A percentile compares a stretch with the other conserved stretches of the same genome.
These are phyloP conservation scores for Megalopta genalis DNA, from an alignment of 1,140 invertebrate species.

Conservation along the genomic window DNA sequence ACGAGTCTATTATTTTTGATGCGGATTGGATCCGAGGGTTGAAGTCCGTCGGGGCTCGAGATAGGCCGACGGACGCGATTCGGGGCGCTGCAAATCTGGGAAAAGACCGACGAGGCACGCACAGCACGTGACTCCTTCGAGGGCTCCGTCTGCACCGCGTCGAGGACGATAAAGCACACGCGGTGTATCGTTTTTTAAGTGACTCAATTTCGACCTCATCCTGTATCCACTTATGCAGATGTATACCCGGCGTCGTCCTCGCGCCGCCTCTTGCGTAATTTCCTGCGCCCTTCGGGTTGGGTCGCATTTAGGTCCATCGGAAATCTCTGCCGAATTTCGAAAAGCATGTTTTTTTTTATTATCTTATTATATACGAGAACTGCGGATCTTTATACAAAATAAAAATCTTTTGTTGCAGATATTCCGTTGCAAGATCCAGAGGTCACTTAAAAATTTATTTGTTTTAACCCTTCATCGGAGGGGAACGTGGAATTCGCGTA, in stretches of 20 bases:
- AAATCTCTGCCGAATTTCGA: no score
- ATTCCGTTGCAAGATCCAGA: no score
- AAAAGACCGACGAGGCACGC: constrained; percentile 76
- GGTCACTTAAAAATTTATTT: no score
- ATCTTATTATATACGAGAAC: no score
- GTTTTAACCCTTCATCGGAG: no score
- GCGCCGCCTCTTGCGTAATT: constrained; percentile 5
- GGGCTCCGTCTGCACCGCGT: constrained; percentile 61
- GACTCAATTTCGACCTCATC: constrained; percentile 46
- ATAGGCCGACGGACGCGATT: constrained; percentile 56
- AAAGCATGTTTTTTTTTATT: no score
- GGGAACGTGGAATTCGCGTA: no score
- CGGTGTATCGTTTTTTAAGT: constrained; percentile 69
- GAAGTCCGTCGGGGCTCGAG: constrained; percentile 37
- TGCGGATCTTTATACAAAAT: no score
- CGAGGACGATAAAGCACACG: constrained; percentile 77
- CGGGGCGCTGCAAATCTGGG: constrained; percentile 77
- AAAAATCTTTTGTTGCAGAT: no score
- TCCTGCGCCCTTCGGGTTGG: background rate
- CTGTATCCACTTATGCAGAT: constrained; percentile 30
- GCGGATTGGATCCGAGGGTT: constrained; percentile 51
- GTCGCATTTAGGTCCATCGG: no score
- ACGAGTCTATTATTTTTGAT: constrained; percentile 74
- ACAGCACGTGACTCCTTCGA: constrained; percentile 71
- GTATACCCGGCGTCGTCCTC: background rate